These are phyloP conservation scores for Drosophila takahashii DNA, from an alignment of 1,140 invertebrate species.

Conservation along the genomic window DNA sequence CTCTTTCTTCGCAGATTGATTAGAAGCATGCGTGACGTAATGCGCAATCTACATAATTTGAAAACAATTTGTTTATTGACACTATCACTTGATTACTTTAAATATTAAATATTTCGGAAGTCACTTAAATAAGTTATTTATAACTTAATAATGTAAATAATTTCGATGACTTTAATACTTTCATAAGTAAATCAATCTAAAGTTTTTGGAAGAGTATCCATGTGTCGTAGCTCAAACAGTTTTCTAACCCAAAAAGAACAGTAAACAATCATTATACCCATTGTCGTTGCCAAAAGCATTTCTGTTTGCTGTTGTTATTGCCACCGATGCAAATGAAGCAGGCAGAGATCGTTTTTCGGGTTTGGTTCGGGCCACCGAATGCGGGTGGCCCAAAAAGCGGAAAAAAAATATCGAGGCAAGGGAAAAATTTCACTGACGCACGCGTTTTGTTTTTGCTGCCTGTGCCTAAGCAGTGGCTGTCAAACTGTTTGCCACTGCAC, in stretches of 20 bases:
- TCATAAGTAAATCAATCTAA: too few relatives aligned
- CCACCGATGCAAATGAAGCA: constrained; percentile 38
- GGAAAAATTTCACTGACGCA: constrained; percentile 74
- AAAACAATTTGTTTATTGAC: background rate
- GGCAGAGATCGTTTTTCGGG: constrained; percentile 26
- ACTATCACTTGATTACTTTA: background rate
- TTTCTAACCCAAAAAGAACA: constrained; percentile 29
- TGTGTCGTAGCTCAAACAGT: background rate
- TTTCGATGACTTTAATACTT: too few relatives aligned
- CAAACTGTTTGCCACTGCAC: constrained; percentile 46
- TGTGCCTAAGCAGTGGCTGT: constrained; percentile 12
- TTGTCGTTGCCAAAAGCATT: constrained; percentile 39
- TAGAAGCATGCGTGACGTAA: constrained; percentile 26
- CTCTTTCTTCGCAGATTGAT: constrained; percentile 12
- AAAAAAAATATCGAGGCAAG: constrained; percentile 21
- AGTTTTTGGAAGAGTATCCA: too few relatives aligned
- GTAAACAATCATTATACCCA: constrained; percentile 39
- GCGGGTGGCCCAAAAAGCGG: constrained; percentile 56
- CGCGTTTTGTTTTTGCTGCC: constrained; percentile 43
- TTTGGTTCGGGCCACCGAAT: constrained; percentile 25
- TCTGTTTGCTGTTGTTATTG: constrained; percentile 28
- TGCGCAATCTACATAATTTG: constrained; percentile 3
- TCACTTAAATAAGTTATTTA: too few relatives aligned
- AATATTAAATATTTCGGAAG: background rate
- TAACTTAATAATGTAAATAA: too few relatives aligned